phyloP scores from a whole-genome alignment of 2,113 vertebrate genomes.

The Hyaena hyaena region DNA sequence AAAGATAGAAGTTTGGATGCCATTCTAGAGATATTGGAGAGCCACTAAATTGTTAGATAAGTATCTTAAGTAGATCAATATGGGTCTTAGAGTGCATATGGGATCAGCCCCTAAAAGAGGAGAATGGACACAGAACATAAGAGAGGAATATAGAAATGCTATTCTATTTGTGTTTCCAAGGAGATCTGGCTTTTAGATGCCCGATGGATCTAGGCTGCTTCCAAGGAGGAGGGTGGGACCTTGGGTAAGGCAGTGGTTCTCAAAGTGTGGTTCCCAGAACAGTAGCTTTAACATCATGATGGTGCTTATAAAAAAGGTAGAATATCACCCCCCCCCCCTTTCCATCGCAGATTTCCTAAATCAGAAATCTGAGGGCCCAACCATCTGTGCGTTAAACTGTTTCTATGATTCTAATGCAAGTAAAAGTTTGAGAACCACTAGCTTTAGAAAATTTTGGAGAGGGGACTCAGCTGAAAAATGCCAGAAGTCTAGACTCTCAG shows the following conservation, averaged over 20 bases:
- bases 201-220: not conserved
- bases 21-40: not conserved
- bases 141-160: not conserved
- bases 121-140: not conserved
- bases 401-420: not conserved
- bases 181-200: not conserved
- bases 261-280: not conserved
- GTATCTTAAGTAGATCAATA: not conserved
- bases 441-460: not conserved
- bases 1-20: not conserved
- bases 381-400: not conserved
- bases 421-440: not conserved
- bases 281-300: not conserved
- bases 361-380: not conserved
- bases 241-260: not conserved
- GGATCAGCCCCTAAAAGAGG: not conserved
- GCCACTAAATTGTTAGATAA: not conserved
- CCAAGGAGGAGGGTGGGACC: not conserved
- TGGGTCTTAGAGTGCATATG: not conserved
- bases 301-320: not conserved
- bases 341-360: not conserved
- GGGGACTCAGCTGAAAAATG: not conserved
- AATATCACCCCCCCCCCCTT: not conserved
- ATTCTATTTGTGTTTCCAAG: not conserved
- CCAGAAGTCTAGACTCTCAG: not conserved